A percentile compares a stretch with the other conserved stretches of the same genome.
Conservation (phyloP, 1,140 invertebrate genomes). For the Scaptomyza graminum region DNA sequence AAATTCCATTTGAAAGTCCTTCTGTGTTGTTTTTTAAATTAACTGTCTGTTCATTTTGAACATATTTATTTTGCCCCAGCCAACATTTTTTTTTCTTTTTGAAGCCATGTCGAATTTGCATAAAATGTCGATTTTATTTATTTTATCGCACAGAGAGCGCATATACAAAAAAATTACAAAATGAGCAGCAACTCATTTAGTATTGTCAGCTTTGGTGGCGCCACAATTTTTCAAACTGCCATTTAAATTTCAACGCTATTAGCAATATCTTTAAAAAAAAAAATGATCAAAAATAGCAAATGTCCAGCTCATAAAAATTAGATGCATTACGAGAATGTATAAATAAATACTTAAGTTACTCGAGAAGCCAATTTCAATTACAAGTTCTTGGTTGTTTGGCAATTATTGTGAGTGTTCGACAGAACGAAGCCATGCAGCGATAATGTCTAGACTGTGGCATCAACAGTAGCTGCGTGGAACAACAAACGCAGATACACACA, state of each 20-base stretch:
- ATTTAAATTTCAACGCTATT: slow-evolving; percentile 47
- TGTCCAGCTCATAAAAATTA: slow-evolving; percentile 14
- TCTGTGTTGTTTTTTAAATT: slow-evolving; percentile 10
- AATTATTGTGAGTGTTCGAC: slow-evolving; percentile 38
- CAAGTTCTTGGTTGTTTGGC: slow-evolving; percentile 20
- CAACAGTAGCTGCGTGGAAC: neutral
- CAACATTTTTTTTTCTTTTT: neutral
- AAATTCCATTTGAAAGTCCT: neutral
- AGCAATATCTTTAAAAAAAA: neutral
- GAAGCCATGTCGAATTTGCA: slow-evolving; percentile 48
- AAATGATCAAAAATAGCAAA: neutral
- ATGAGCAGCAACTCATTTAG: slow-evolving; percentile 45
- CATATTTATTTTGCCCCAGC: slow-evolving; percentile 66
- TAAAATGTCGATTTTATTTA: slow-evolving; percentile 80
- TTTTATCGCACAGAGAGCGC: slow-evolving; percentile 63
- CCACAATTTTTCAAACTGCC: slow-evolving; percentile 37
- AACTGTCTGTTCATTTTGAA: slow-evolving; percentile 37
- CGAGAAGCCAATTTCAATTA: slow-evolving; percentile 37
- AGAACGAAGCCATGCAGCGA: slow-evolving; percentile 2
- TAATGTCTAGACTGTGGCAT: slow-evolving; percentile 30
- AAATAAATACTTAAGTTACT: slow-evolving; percentile 22
- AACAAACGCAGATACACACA: slow-evolving; percentile 12
- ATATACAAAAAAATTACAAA: slow-evolving; percentile 18
- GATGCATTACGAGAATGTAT: slow-evolving; percentile 28
- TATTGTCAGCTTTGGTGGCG: slow-evolving; percentile 39